Percentiles rank a stretch among this genome's conserved stretches.
Conservation (phyloP, 2,797 vertebrate species). For the Hozukius guyotensis region DNA sequence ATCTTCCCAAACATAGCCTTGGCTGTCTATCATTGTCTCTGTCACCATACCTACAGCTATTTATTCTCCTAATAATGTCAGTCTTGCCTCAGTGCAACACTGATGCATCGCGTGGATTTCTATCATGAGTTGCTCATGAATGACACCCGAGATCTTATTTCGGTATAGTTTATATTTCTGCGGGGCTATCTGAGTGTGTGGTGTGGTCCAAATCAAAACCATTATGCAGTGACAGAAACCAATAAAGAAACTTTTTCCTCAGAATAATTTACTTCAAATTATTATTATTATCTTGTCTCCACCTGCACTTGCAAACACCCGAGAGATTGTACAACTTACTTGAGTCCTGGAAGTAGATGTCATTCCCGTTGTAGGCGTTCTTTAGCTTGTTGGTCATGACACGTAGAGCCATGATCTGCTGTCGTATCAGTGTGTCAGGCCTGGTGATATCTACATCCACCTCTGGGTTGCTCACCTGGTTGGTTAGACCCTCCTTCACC, state of each 20-base stretch:
- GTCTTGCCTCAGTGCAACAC: constrained; percentile 23
- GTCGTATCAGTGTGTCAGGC: constrained; percentile 95
- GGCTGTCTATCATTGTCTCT: constrained; percentile 35
- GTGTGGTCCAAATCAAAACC: not conserved
- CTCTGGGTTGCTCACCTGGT: constrained; percentile 97
- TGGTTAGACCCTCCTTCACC: constrained; percentile 96
- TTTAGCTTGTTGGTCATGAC: constrained; percentile 98
- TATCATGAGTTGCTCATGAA: constrained; percentile 37
- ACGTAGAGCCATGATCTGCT: constrained; percentile 97
- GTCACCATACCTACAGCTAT: constrained; percentile 45
- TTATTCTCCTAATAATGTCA: constrained; percentile 60
- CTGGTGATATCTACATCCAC: constrained; percentile 97
- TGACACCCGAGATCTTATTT: constrained; percentile 48
- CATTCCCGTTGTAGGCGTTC: constrained; percentile 96
- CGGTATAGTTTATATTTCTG: constrained; percentile 2
- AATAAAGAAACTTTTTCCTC: constrained; percentile 5
- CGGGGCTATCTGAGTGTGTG: not conserved
- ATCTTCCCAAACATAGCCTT: constrained; percentile 43
- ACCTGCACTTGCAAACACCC: not conserved
- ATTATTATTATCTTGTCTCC: not conserved
- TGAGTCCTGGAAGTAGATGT: constrained; percentile 97
- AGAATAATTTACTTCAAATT: not conserved
- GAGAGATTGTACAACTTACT: constrained; percentile 83
- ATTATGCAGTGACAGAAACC: not conserved
- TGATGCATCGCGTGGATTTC: constrained; percentile 17